Conservation (phyloP, 2,888 invertebrate genomes). For the Agonum fuliginosum region DNA sequence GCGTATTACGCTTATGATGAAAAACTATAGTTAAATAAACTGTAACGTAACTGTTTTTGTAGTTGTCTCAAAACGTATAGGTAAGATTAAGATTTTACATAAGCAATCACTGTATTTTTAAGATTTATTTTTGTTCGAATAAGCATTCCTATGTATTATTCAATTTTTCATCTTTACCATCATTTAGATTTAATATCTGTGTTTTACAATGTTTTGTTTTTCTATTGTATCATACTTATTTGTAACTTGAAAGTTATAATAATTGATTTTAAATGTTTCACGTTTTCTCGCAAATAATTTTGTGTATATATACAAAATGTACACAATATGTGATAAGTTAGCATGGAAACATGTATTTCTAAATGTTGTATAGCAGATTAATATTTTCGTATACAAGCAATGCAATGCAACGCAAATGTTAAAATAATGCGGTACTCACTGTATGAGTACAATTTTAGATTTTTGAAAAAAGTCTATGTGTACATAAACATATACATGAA, state of each 20-base stretch:
- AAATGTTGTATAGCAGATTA: conserved; percentile 60
- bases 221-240: conserved; percentile 5
- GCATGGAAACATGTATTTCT: conserved; percentile 56
- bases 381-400: conserved; percentile 60
- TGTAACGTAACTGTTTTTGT: conserved; percentile 51
- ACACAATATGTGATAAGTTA: conserved; percentile 60
- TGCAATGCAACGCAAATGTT: conserved; percentile 54
- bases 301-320: conserved; percentile 45
- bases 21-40: conserved; percentile 44
- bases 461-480: conserved; percentile 53
- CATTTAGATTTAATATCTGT: conserved; percentile 6
- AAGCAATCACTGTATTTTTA: conserved; percentile 50
- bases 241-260: neutral
- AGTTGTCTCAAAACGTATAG: conserved; percentile 34
- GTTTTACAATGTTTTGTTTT: conserved; percentile 21
- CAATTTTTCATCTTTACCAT: conserved; percentile 21
- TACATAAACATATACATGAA: conserved; percentile 48
- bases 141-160: conserved; percentile 48
- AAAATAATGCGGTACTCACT: conserved; percentile 55
- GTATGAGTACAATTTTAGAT: conserved; percentile 51
- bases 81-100: conserved; percentile 36
- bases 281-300: conserved; percentile 42
- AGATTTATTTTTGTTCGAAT: conserved; percentile 27
- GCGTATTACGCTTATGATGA: conserved; percentile 55
- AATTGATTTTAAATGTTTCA: conserved; percentile 16